Percentiles rank a stretch among this genome's conserved stretches.
Conservation (phyloP, 2,113 vertebrate genomes). For the Hippocampus mohnikei region DNA sequence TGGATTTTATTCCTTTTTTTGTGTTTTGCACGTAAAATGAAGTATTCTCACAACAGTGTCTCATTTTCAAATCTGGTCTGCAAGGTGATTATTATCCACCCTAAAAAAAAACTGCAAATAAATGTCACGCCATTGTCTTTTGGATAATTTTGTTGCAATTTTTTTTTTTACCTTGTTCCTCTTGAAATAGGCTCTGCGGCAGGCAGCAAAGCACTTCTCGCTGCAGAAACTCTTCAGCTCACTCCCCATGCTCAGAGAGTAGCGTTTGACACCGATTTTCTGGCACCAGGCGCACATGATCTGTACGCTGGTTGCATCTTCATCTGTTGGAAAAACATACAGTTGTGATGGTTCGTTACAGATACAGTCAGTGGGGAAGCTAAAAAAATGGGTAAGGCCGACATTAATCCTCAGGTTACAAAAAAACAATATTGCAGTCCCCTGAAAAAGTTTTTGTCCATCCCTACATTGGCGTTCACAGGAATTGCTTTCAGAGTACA, state of each 20-base stretch:
- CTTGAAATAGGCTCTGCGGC: slow-evolving; percentile 98
- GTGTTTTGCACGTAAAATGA: background rate
- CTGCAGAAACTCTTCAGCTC: slow-evolving; percentile 99
- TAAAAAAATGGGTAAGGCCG: background rate
- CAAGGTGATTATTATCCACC: background rate
- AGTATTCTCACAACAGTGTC: background rate
- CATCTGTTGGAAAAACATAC: slow-evolving; percentile 76
- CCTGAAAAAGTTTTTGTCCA: too few species aligned
- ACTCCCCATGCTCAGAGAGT: slow-evolving; percentile 98
- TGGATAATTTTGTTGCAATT: slow-evolving; percentile 5
- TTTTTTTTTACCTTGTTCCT: slow-evolving; percentile 93
- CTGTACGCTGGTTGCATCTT: slow-evolving; percentile 95
- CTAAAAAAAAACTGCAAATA: background rate
- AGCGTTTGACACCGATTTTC: slow-evolving; percentile 98
- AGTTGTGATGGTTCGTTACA: background rate
- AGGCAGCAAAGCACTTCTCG: slow-evolving; percentile 98
- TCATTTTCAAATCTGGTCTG: background rate
- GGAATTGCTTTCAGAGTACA: background rate
- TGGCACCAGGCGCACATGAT: slow-evolving; percentile 99
- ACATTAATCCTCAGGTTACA: background rate
- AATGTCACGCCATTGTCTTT: slow-evolving; percentile 17
- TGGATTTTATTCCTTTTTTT: too few species aligned
- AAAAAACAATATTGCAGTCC: background rate
- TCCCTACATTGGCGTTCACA: background rate
- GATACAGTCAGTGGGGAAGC: background rate